These are phyloP conservation scores for Chesias legatella DNA, from an alignment of 2,888 invertebrate genomes.

Conservation along the genomic window DNA sequence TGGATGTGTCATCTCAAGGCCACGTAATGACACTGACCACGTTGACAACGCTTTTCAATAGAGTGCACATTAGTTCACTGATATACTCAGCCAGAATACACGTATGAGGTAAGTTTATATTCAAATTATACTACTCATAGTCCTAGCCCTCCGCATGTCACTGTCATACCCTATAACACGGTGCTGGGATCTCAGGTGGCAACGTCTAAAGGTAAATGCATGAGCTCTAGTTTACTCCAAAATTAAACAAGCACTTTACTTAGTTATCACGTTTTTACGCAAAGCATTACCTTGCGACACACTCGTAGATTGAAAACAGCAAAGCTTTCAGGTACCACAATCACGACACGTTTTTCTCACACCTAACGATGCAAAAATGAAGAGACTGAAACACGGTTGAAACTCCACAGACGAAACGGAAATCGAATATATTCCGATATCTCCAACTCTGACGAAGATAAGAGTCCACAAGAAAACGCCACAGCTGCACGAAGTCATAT, in stretches of 20 bases:
- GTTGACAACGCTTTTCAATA: conserved; percentile 45
- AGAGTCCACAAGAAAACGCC: conserved; percentile 85
- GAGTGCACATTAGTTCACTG: conserved; percentile 52
- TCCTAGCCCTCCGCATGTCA: conserved; percentile 46
- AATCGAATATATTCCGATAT: conserved; percentile 91
- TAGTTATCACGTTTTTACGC: conserved; percentile 28
- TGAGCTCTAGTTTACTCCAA: conserved; percentile 66
- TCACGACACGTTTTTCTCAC: conserved; percentile 64
- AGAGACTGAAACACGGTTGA: conserved; percentile 53
- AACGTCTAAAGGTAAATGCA: conserved; percentile 63
- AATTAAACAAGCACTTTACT: conserved; percentile 68
- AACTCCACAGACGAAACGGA: conserved; percentile 86
- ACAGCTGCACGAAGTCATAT: conserved; percentile 78
- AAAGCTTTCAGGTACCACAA: conserved; percentile 54
- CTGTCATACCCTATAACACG: conserved; percentile 49
- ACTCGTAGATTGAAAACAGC: conserved; percentile 50
- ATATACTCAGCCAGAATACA: conserved; percentile 42
- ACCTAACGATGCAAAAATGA: conserved; percentile 49
- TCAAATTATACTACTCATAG: conserved; percentile 35
- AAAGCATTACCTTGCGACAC: conserved; percentile 40
- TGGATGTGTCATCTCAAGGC: conserved; percentile 54
- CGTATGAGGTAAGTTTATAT: conserved; percentile 63
- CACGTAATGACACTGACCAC: conserved; percentile 56
- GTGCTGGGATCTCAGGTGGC: conserved; percentile 61
- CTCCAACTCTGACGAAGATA: conserved; percentile 89